Base-by-base conservation (phyloP, 2,113 vertebrate genomes). In the Genyomyrus donnyi region DNA sequence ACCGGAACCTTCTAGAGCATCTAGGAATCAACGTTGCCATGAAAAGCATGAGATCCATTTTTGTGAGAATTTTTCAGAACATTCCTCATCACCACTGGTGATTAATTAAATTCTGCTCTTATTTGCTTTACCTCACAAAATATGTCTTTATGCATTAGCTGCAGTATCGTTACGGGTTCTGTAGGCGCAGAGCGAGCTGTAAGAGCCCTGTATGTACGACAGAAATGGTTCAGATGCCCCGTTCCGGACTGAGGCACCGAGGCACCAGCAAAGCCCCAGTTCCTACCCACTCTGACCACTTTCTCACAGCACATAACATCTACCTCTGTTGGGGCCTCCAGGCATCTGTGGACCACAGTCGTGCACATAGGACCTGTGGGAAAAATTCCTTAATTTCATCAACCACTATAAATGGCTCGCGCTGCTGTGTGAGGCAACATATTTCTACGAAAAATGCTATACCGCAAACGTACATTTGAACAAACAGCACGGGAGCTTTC, bases 311-410 rank as follows among this genome's bases (percentile, higher is more conserved):
- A 42, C 83, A 90, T 66, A 35, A 42, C 52, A 48, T 35, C 24
- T 70, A 62, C 83, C 56, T 86, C 83, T 87, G n/a, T 66, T 39
- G 21, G 83, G 83, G 52, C 83, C 53, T 87, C 56, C 5, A 35
- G 17, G 52, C 85, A 42, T 66, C 42, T n/a, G 53, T 8, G 56
- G 56, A 90, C 83, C 56, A 85, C 56, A 90, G 39, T 86, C 56
- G 21, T 87, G 85, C 83, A 86, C 46, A 70, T n/a, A 27, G 42
- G n/a, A 86, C n/a, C 83, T 58, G 35, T 52, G 49, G 49, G 62
- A 52, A 42, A 77, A 35, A 80, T 77, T 50, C 88, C 66, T 49
- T 58, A 66, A 89, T 48, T 77, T 74, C 88, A 89, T 50, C 88
- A 77, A 42, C 74, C 48, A 80, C 88, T 77, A 87, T 87, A 87